phyloP scores from a whole-genome alignment of 1,140 invertebrate species.

The Phthorimaea operculella region DNA sequence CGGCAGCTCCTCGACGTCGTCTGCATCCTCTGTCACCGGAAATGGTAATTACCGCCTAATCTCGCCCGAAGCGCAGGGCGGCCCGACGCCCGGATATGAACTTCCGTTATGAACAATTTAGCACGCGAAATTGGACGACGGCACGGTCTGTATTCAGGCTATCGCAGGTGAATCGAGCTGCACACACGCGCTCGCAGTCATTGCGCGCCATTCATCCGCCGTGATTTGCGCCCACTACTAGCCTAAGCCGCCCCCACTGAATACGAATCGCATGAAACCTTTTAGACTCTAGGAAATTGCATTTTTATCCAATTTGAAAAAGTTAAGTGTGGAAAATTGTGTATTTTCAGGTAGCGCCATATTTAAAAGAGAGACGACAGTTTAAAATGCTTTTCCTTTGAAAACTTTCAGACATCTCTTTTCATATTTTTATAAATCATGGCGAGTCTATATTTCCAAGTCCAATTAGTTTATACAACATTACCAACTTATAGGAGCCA shows the following conservation, averaged over 20 bases:
- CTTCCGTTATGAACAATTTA: conserved; percentile 74
- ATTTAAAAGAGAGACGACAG: no score
- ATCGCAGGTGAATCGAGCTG: conserved; percentile 39
- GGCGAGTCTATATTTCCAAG: no score
- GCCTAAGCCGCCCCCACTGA: conserved; percentile 33
- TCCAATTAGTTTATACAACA: no score
- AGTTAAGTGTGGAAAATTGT: conserved; percentile 22
- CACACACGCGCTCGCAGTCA: conserved; percentile 31
- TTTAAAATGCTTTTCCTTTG: no score
- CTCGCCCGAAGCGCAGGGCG: conserved; percentile 61
- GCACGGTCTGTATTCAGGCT: conserved; percentile 53
- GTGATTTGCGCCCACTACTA: conserved; percentile 39
- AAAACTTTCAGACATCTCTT: no score
- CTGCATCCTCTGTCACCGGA: conserved; percentile 64
- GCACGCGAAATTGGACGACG: conserved; percentile 69
- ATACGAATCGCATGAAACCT: conserved; percentile 42
- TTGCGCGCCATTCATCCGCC: conserved; percentile 37
- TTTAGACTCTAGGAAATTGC: conserved; percentile 45
- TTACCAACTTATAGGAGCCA: no score
- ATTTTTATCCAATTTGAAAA: conserved; percentile 44
- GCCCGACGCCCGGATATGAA: conserved; percentile 70
- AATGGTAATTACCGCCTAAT: conserved; percentile 72
- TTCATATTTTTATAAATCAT: no score
- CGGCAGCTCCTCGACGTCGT: conserved; percentile 48
- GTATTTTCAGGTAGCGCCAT: neutral